Conservation (phyloP, 2,888 invertebrate genomes). For the Balanococcus diminutus region DNA sequence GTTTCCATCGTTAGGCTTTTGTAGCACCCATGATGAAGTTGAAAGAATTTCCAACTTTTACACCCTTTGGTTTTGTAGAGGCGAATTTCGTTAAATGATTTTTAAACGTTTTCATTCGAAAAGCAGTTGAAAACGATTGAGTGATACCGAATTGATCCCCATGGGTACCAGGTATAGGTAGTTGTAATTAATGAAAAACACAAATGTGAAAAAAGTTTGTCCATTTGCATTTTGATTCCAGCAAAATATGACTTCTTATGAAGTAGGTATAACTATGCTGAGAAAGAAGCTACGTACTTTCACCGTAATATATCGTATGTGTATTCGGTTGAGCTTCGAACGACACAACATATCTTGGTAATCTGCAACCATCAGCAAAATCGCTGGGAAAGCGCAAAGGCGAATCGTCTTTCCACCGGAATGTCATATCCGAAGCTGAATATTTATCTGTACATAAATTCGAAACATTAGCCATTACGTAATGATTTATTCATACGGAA, state of each 20-base stretch:
- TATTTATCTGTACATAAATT: constrained; percentile 65
- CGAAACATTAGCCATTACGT: constrained; percentile 17
- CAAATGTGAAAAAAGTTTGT: neutral
- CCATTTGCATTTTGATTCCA: neutral
- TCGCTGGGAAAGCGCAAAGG: constrained; percentile 65
- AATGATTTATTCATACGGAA: constrained; percentile 36
- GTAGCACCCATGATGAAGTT: neutral
- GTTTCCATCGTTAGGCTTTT: constrained; percentile 12
- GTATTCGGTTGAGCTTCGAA: constrained; percentile 69
- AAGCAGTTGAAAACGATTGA: neutral
- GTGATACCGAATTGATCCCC: neutral
- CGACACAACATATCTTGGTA: constrained; percentile 71
- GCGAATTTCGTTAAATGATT: neutral
- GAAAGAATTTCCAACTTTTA: neutral
- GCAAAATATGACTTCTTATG: neutral
- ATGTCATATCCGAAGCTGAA: constrained; percentile 68
- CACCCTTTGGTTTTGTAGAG: neutral
- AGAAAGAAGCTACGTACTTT: constrained; percentile 64
- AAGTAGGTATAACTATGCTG: neutral
- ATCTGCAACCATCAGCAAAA: constrained; percentile 67
- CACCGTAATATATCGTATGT: constrained; percentile 69
- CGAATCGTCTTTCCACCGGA: constrained; percentile 68
- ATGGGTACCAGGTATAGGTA: neutral
- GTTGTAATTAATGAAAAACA: neutral
- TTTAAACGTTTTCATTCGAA: neutral